phyloP scores from a whole-genome alignment of 2,113 vertebrate species.

The Oncorhynchus mykiss region DNA sequence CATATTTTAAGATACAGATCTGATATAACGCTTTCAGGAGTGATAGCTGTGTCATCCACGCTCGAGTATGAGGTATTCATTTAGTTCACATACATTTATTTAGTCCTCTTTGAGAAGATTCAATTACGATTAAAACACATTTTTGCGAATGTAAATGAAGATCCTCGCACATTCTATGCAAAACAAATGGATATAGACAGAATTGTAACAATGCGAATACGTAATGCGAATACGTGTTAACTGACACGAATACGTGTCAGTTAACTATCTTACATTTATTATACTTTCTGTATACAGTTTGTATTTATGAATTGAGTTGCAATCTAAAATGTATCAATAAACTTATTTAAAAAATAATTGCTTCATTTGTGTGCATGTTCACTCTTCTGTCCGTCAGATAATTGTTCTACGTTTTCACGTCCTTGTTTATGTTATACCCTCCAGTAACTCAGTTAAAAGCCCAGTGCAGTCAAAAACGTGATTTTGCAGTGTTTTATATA shows the following conservation, averaged over 20 bases:
- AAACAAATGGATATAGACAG: conserved; percentile 80
- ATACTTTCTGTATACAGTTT: conserved; percentile 87
- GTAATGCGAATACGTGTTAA: conserved; percentile 23
- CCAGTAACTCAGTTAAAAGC: too few relatives aligned
- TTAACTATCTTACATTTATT: conserved; percentile 89
- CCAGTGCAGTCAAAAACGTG: too few relatives aligned
- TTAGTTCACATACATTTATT: neutral
- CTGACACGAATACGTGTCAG: conserved; percentile 75
- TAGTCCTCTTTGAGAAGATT: conserved; percentile 5
- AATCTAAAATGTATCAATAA: conserved; percentile 93
- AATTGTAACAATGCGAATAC: conserved; percentile 87
- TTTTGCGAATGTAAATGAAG: conserved; percentile 64
- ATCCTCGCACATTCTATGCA: conserved; percentile 93
- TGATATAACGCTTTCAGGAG: neutral
- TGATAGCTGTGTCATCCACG: neutral
- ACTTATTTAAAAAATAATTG: conserved; percentile 79
- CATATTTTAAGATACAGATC: neutral
- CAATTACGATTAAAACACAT: neutral
- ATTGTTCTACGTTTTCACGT: neutral
- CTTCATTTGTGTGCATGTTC: conserved; percentile 27
- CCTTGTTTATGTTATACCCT: neutral
- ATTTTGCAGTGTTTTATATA: too few relatives aligned
- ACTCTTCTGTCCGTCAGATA: neutral
- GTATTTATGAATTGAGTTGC: conserved; percentile 93
- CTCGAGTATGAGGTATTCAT: neutral